Evolutionary conservation across 53 echinoderm and acorn worm genomes (phyloP).

Genomic region (Paelopatides confundens): DNA sequence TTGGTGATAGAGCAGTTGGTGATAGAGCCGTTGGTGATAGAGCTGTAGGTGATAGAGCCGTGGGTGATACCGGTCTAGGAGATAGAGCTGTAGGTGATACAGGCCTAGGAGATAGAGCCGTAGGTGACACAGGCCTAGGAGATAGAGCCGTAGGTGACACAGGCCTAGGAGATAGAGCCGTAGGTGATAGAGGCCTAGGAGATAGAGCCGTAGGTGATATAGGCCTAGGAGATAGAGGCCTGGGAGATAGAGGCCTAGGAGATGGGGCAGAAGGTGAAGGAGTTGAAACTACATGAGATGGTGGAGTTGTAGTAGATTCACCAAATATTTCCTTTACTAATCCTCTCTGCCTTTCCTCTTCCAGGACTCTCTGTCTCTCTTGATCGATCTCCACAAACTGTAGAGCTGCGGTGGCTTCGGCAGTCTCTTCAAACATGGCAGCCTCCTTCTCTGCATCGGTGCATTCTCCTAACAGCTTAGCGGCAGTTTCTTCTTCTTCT

Average conservation of each 20-base stretch:
- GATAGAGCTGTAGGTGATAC: background rate
- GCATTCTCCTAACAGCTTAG: slow-evolving; percentile 15
- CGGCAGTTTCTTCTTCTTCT: background rate
- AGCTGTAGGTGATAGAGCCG: background rate
- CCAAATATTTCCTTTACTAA: slow-evolving; percentile 36
- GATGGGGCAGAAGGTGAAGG: slow-evolving; percentile 23
- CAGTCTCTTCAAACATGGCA: slow-evolving; percentile 40
- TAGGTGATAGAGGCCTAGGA: background rate
- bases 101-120: background rate
- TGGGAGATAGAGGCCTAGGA: slow-evolving; percentile 13
- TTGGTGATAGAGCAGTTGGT: background rate
- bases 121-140: too few relatives aligned
- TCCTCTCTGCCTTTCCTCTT: slow-evolving; percentile 27
- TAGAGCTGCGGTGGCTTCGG: slow-evolving; percentile 25
- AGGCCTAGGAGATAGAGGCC: background rate
- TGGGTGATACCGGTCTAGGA: too few relatives aligned
- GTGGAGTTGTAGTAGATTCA: slow-evolving; percentile 6
- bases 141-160: too few relatives aligned
- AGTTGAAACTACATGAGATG: background rate
- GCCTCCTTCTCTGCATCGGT: slow-evolving; percentile 33
- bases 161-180: background rate
- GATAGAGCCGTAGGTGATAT: too few relatives aligned
- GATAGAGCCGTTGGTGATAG: slow-evolving; percentile 8
- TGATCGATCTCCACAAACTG: slow-evolving; percentile 31
- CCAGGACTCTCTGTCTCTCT: slow-evolving; percentile 30